Conservation (phyloP, 2,888 invertebrate species). For the Eupithecia pulchellata region DNA sequence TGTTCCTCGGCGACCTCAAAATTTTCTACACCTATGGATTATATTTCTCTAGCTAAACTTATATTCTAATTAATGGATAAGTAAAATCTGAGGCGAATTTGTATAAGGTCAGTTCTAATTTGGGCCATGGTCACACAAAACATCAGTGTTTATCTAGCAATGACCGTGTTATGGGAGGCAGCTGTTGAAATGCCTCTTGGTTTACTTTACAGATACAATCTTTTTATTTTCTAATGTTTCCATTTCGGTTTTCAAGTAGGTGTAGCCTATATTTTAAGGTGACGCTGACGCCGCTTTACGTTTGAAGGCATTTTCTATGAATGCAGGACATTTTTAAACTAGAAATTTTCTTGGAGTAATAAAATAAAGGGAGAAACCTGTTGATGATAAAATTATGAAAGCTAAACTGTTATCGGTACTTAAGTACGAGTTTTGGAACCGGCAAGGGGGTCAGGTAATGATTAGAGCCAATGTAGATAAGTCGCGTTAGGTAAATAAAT, state of each 20-base stretch:
- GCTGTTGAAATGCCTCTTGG: conserved; percentile 15
- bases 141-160: conserved; percentile 57
- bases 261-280: too few relatives aligned
- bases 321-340: too few relatives aligned
- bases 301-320: too few relatives aligned
- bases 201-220: background rate
- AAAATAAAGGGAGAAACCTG: too few relatives aligned
- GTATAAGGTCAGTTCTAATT: conserved; percentile 52
- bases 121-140: conserved; percentile 56
- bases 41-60: background rate
- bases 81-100: conserved; percentile 10
- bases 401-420: too few relatives aligned
- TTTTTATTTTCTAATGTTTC: background rate
- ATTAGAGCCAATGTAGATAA: too few relatives aligned
- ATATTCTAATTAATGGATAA: conserved; percentile 12
- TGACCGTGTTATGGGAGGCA: conserved; percentile 25
- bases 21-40: background rate
- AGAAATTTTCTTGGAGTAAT: too few relatives aligned
- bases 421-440: too few relatives aligned
- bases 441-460: too few relatives aligned
- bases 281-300: too few relatives aligned
- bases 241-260: background rate
- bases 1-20: background rate
- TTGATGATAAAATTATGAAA: too few relatives aligned
- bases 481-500: too few relatives aligned